phyloP scores from a whole-genome alignment of 2,113 vertebrate species.

The Orcinus orca region DNA sequence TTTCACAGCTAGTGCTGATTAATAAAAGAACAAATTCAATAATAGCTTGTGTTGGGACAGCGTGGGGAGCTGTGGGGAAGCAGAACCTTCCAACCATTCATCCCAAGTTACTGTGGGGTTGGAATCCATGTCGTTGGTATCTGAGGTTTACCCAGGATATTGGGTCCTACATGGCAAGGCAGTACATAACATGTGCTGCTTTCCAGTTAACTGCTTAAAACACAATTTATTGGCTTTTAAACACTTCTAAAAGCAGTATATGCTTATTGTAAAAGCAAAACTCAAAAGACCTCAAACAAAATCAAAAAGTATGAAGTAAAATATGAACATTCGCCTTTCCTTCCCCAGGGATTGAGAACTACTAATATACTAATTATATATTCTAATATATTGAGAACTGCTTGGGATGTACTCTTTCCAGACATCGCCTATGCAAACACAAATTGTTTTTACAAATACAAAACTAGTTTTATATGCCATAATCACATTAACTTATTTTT shows the following conservation, averaged over 20 bases:
- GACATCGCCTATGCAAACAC: neutral
- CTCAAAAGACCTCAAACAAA: neutral
- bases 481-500: neutral
- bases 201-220: neutral
- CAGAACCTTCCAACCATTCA: neutral
- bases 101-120: neutral
- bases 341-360: neutral
- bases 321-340: neutral
- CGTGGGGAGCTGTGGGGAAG: neutral
- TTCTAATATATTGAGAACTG: too few relatives aligned
- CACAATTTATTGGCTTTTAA: neutral
- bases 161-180: neutral
- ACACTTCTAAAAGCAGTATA: neutral
- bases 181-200: too few relatives aligned
- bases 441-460: neutral
- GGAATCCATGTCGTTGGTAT: neutral
- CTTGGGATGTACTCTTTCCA: neutral
- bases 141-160: neutral
- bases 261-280: slow-evolving; percentile 27
- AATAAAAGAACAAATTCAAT: neutral
- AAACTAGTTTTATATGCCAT: neutral
- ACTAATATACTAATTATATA: neutral
- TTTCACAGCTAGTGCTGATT: neutral
- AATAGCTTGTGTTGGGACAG: neutral
- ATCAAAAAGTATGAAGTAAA: neutral